These are phyloP conservation scores for Oryzias woworae DNA, from an alignment of 2,113 vertebrate genomes.

Conservation along the genomic window DNA sequence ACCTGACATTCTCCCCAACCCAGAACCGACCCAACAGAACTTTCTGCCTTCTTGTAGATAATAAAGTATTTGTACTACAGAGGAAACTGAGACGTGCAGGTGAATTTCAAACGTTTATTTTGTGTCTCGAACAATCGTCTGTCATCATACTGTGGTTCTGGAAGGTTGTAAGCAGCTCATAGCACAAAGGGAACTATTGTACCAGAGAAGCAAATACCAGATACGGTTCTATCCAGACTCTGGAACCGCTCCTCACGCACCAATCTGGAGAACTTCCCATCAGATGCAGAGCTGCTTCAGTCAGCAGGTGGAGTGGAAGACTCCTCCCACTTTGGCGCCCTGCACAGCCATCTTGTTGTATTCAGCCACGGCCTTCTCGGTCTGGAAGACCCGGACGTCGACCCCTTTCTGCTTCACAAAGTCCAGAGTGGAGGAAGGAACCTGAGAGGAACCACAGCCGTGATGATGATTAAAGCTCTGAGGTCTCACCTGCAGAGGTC, in stretches of 20 bases:
- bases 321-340: slow-evolving; percentile 86
- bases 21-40: too few species aligned
- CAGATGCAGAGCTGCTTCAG: slow-evolving; percentile 26
- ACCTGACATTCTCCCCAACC: neutral
- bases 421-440: slow-evolving; percentile 85
- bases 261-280: neutral
- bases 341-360: slow-evolving; percentile 86
- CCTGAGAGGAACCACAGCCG: slow-evolving; percentile 65
- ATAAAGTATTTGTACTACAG: too few species aligned
- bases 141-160: too few species aligned
- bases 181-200: too few species aligned
- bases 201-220: too few species aligned
- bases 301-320: slow-evolving; percentile 97
- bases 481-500: neutral
- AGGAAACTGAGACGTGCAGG: too few species aligned
- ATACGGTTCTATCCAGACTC: neutral
- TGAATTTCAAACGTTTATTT: too few species aligned
- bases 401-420: slow-evolving; percentile 84
- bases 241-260: neutral
- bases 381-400: slow-evolving; percentile 84
- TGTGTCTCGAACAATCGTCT: too few species aligned
- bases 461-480: neutral
- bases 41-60: too few species aligned
- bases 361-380: slow-evolving; percentile 86
- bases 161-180: too few species aligned